These are phyloP conservation scores for Acholoe squamosa DNA, from an alignment of 2,888 invertebrate genomes.

Conservation along the genomic window DNA sequence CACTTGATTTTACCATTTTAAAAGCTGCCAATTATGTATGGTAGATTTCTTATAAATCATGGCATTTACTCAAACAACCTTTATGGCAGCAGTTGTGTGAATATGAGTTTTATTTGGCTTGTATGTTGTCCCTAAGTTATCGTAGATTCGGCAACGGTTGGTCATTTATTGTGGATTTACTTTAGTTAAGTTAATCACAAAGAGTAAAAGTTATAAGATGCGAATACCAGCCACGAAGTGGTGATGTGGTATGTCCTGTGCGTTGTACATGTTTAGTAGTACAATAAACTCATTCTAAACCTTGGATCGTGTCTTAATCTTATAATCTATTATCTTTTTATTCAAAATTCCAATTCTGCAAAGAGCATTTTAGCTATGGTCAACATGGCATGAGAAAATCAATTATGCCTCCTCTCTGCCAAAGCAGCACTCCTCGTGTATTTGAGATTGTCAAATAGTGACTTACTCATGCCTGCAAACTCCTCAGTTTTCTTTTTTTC, in stretches of 20 bases:
- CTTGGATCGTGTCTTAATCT: too few relatives aligned
- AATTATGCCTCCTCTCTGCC: too few relatives aligned
- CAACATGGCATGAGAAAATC: too few relatives aligned
- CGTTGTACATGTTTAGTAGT: slow-evolving; percentile 17
- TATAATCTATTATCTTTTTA: too few relatives aligned
- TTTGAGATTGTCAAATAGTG: too few relatives aligned
- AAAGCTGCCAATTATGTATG: not conserved
- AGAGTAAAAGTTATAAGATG: not conserved
- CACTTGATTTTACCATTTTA: not conserved
- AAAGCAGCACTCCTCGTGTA: too few relatives aligned
- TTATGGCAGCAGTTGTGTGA: not conserved
- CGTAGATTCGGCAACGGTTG: not conserved
- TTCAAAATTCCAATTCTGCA: too few relatives aligned
- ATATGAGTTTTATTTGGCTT: not conserved
- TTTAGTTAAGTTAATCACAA: not conserved
- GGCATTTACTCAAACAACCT: not conserved
- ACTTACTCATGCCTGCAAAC: too few relatives aligned
- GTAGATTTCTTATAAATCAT: not conserved
- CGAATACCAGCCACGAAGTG: not conserved
- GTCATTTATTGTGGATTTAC: not conserved
- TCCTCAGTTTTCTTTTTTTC: too few relatives aligned
- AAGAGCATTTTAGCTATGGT: too few relatives aligned
- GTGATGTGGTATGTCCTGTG: not conserved
- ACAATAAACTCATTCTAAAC: not conserved
- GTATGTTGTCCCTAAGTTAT: not conserved